Evolutionary conservation across 2,113 vertebrate genomes (phyloP).

Genomic region (Ameiurus melas): DNA sequence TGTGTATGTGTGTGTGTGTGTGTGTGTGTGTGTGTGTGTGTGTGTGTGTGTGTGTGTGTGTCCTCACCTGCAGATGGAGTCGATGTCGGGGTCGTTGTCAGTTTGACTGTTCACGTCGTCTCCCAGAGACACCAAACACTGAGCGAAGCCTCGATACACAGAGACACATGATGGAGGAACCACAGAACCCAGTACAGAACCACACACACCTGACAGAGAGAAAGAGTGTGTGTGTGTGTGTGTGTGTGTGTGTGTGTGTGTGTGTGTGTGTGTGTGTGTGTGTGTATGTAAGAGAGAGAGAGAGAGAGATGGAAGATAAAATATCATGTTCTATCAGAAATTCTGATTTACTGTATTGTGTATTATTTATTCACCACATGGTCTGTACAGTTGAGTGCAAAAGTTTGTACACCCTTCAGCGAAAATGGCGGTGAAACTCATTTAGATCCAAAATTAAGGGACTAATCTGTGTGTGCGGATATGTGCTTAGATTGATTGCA

Average conservation of each 20-base stretch:
- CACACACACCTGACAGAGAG: slow-evolving; percentile 57
- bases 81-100: slow-evolving; percentile 77
- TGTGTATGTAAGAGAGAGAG: too few species aligned
- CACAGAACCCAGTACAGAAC: slow-evolving; percentile 59
- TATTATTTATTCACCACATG: too few species aligned
- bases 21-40: not conserved
- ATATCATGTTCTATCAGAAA: too few species aligned
- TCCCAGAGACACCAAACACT: slow-evolving; percentile 88
- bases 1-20: too few species aligned
- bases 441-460: too few species aligned
- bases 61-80: slow-evolving; percentile 86
- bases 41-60: not conserved
- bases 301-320: too few species aligned
- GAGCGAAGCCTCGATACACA: slow-evolving; percentile 91
- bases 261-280: not conserved
- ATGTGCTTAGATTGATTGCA: too few species aligned
- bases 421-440: too few species aligned
- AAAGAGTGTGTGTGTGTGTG: not conserved
- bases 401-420: not conserved
- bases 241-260: not conserved
- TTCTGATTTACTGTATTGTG: too few species aligned
- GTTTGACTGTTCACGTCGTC: slow-evolving; percentile 80
- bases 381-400: not conserved
- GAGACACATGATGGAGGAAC: slow-evolving; percentile 77
- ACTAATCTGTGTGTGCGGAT: too few species aligned